These are phyloP conservation scores for Nanger granti DNA, from an alignment of 2,113 vertebrate species.

Conservation along the genomic window DNA sequence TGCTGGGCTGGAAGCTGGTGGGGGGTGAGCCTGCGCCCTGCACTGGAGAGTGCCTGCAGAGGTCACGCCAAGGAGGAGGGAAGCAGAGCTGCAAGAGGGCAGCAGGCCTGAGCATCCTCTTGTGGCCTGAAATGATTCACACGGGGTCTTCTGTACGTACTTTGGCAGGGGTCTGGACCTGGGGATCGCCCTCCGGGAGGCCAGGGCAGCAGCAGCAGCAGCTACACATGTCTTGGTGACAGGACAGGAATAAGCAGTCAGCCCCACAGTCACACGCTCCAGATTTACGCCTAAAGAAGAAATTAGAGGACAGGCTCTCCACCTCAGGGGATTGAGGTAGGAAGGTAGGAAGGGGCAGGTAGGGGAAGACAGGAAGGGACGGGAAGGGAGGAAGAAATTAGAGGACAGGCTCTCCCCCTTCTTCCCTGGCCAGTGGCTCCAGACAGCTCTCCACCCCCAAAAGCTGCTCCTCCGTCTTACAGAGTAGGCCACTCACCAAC, in stretches of 20 bases:
- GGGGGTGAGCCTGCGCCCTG: neutral
- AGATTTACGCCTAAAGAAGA: neutral
- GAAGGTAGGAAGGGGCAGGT: neutral
- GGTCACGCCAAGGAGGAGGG: neutral
- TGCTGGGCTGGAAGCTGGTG: neutral
- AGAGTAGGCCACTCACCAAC: neutral
- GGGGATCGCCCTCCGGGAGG: rapidly evolving
- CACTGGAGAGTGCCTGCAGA: neutral
- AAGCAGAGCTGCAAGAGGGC: neutral
- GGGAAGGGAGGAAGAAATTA: neutral
- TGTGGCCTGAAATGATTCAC: neutral
- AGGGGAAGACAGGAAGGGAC: neutral
- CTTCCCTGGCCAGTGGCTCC: neutral
- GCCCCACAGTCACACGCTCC: neutral
- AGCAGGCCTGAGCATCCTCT: neutral
- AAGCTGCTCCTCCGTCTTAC: neutral
- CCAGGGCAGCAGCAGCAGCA: too few species aligned
- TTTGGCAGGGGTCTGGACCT: neutral
- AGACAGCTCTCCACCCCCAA: neutral
- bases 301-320: neutral
- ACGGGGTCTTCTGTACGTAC: neutral
- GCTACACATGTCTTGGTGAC: neutral
- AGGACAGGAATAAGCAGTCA: neutral
- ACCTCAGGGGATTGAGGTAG: neutral
- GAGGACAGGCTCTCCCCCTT: neutral